phyloP scores from a whole-genome alignment of 2,888 invertebrate species.

The Luperina nickerlii region DNA sequence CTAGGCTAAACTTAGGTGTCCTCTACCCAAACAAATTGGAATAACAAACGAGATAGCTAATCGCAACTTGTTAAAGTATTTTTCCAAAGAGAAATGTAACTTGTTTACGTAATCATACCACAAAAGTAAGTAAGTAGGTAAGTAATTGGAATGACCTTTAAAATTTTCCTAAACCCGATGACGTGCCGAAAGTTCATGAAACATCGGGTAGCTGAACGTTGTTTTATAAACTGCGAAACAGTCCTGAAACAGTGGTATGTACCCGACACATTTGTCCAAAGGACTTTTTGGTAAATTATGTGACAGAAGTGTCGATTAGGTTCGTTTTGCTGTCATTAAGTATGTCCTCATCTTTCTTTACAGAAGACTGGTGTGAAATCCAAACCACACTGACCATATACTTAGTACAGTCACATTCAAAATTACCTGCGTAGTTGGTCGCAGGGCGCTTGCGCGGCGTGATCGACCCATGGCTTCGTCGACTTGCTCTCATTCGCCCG shows the following conservation, averaged over 20 bases:
- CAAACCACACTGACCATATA: constrained; percentile 23
- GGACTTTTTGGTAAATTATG: neutral
- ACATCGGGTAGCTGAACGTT: neutral
- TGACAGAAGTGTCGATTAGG: neutral
- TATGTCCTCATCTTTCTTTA: constrained; percentile 2
- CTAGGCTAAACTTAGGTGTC: neutral
- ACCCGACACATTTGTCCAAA: neutral
- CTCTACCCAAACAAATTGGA: neutral
- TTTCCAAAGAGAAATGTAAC: neutral
- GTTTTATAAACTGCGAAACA: constrained; percentile 3
- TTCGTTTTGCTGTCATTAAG: constrained; percentile 30
- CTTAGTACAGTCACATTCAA: constrained; percentile 54
- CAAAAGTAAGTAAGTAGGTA: neutral
- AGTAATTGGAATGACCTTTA: constrained; percentile 21
- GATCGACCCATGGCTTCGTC: constrained; percentile 74
- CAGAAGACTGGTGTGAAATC: constrained; percentile 19
- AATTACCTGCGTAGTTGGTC: constrained; percentile 71
- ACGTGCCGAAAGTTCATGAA: constrained; percentile 26
- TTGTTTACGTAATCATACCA: constrained; percentile 14
- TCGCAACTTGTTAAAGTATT: neutral
- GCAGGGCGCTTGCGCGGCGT: constrained; percentile 78
- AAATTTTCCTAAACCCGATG: constrained; percentile 19
- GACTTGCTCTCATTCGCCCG: constrained; percentile 77
- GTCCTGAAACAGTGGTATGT: neutral
- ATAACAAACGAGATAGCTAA: neutral